Evolutionary conservation across 1,140 invertebrate genomes (phyloP).

Genomic region (Tetranychus cinnabarinus): DNA sequence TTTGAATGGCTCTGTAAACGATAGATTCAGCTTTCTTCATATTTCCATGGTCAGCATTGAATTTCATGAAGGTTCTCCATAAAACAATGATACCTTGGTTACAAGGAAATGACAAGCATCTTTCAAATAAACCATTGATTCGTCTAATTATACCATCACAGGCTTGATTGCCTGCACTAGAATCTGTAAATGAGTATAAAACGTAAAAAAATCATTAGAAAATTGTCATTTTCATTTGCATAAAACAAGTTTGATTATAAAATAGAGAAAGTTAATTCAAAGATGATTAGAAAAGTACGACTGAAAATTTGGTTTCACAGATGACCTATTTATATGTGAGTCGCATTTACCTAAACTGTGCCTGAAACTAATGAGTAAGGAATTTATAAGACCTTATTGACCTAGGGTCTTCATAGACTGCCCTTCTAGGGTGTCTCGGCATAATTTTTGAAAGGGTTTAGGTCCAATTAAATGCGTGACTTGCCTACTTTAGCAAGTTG

Average conservation of each 20-base stretch:
- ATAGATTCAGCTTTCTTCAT: conserved; percentile 18
- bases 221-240: neutral
- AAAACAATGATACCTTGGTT: neutral
- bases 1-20: conserved; percentile 23
- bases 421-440: neutral
- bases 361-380: conserved; percentile 10
- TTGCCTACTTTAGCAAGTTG: neutral
- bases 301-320: neutral
- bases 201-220: neutral
- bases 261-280: no score
- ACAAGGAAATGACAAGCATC: neutral
- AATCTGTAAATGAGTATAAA: neutral
- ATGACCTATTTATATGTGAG: neutral
- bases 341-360: neutral
- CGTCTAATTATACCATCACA: neutral
- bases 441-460: conserved; percentile 7
- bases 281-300: neutral
- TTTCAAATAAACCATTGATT: neutral
- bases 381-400: conserved; percentile 4
- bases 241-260: no score
- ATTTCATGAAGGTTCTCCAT: neutral
- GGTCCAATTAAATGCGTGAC: neutral
- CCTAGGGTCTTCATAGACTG: neutral
- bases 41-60: neutral
- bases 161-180: neutral